A percentile compares a stretch with the other conserved stretches of the same genome.
phyloP scores from a whole-genome alignment of 2,888 invertebrate genomes.

The Xanthia togata region DNA sequence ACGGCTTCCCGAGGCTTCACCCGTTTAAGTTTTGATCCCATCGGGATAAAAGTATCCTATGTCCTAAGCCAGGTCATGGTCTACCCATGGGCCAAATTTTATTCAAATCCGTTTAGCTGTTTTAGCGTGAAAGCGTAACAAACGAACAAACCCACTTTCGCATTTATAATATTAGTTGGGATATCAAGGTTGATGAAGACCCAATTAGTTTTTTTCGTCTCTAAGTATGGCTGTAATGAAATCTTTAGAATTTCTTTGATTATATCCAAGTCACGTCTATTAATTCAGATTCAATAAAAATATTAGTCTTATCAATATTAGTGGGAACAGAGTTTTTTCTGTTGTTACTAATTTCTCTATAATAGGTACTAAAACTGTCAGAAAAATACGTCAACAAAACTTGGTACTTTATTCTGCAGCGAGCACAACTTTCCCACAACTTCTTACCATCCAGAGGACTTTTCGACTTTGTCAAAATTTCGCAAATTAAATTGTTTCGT shows the following conservation, averaged over 20 bases:
- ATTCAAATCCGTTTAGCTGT: too few species aligned
- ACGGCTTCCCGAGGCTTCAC: too few species aligned
- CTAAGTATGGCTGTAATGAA: not conserved
- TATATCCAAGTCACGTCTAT: not conserved
- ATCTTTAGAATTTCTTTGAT: not conserved
- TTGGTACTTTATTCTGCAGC: slow-evolving; percentile 45
- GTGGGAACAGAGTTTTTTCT: not conserved
- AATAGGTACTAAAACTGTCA: not conserved
- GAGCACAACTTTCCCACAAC: slow-evolving; percentile 41
- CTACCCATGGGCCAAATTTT: too few species aligned
- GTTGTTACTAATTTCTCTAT: not conserved
- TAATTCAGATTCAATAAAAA: not conserved
- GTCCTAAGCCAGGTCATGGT: too few species aligned
- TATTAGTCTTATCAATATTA: not conserved
- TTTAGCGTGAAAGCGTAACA: too few species aligned
- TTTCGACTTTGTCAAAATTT: slow-evolving; percentile 49
- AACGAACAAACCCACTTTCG: too few species aligned
- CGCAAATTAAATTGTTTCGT: slow-evolving; percentile 63
- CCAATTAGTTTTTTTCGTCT: too few species aligned
- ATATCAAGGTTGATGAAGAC: not conserved
- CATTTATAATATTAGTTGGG: too few species aligned
- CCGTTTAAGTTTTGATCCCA: too few species aligned
- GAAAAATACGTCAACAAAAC: slow-evolving; percentile 27
- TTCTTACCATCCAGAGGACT: slow-evolving; percentile 37
- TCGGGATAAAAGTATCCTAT: too few species aligned